A percentile compares a stretch with the other conserved stretches of the same genome.
Evolutionary conservation across 2,113 vertebrate genomes (phyloP).

Genomic region (Mixornis gularis): DNA sequence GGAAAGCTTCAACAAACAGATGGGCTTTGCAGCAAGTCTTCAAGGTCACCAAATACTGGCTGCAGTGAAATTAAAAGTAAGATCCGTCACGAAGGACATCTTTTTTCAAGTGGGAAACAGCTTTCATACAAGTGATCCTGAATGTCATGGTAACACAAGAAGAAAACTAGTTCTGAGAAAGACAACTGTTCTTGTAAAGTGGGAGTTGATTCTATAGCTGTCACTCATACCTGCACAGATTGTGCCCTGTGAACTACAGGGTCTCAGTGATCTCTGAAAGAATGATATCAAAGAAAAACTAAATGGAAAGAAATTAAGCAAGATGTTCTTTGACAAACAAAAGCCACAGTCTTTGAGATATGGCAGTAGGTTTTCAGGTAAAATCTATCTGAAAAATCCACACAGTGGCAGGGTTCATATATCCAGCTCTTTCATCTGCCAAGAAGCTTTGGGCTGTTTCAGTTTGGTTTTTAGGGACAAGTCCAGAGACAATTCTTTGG

Average conservation of each 20-base stretch:
- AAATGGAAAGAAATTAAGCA: background rate
- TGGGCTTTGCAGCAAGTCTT: conserved; percentile 14
- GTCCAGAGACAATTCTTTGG: background rate
- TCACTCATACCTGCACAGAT: conserved; percentile 10
- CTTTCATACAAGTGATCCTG: conserved; percentile 14
- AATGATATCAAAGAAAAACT: background rate
- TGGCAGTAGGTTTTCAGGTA: background rate
- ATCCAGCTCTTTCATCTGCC: background rate
- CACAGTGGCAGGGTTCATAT: background rate
- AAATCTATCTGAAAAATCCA: background rate
- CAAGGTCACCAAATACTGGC: conserved; percentile 6
- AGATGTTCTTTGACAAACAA: background rate
- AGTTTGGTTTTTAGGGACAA: background rate
- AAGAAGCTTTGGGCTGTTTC: background rate
- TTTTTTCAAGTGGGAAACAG: conserved; percentile 9
- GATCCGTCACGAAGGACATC: background rate
- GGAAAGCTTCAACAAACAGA: conserved; percentile 12
- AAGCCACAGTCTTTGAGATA: background rate
- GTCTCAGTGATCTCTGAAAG: background rate
- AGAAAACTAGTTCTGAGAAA: background rate
- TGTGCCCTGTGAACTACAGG: background rate
- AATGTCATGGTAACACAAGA: conserved; percentile 21
- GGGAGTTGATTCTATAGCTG: background rate
- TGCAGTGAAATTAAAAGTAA: conserved; percentile 25
- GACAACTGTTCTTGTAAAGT: background rate